These are phyloP conservation scores for Apomyelois bistriatella DNA, from an alignment of 2,888 invertebrate species.

Conservation along the genomic window DNA sequence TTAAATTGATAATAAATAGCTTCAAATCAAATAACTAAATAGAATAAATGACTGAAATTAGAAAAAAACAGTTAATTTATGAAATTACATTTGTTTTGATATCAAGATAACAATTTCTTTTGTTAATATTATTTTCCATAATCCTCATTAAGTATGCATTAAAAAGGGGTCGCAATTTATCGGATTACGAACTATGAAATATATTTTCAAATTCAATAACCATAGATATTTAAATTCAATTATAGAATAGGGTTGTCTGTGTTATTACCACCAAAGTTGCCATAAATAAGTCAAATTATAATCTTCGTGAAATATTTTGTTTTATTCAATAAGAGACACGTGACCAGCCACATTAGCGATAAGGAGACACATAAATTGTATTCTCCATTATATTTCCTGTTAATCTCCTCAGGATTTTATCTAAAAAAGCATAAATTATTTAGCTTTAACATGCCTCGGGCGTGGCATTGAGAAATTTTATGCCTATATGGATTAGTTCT, in stretches of 20 bases:
- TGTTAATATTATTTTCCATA: neutral
- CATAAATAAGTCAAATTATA: conserved; percentile 34
- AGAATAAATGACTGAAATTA: neutral
- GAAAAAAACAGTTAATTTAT: neutral
- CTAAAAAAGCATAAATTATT: conserved; percentile 62
- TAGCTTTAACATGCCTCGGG: conserved; percentile 55
- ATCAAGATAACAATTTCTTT: neutral
- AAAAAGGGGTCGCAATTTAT: conserved; percentile 8
- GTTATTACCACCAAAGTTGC: conserved; percentile 15
- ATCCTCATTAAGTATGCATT: conserved; percentile 11
- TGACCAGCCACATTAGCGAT: conserved; percentile 56
- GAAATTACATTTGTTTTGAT: neutral
- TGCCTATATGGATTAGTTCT: conserved; percentile 60
- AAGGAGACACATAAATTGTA: conserved; percentile 60
- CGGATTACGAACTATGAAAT: conserved; percentile 9
- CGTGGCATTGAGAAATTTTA: conserved; percentile 56
- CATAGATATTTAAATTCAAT: conserved; percentile 24
- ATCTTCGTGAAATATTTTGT: conserved; percentile 58
- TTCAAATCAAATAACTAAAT: neutral
- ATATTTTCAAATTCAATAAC: conserved; percentile 7
- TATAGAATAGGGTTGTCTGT: conserved; percentile 15
- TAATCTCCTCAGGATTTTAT: conserved; percentile 59
- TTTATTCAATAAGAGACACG: conserved; percentile 57
- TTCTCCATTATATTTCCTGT: conserved; percentile 61
- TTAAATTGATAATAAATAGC: too few relatives aligned